Conservation (phyloP, 2,113 vertebrate species). For the Orientallactaga bullata region DNA sequence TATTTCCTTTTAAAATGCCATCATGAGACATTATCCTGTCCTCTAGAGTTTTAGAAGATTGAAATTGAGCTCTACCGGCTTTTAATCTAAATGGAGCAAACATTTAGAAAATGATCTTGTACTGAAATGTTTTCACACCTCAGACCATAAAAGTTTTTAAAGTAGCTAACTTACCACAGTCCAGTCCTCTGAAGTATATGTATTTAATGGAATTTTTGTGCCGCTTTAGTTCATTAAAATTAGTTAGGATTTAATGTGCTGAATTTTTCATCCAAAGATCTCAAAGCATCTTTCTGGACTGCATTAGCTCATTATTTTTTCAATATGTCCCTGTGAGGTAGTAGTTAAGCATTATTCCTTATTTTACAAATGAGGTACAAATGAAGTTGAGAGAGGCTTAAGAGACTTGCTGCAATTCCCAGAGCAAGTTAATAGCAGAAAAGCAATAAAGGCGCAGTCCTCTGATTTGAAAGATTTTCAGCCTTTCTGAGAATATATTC, state of each 20-base stretch:
- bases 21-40: not conserved
- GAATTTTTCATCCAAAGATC: slow-evolving; percentile 62
- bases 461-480: slow-evolving; percentile 59
- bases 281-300: slow-evolving; percentile 47
- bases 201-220: slow-evolving; percentile 44
- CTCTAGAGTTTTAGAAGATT: slow-evolving; percentile 31
- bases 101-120: slow-evolving; percentile 41
- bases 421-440: slow-evolving; percentile 71
- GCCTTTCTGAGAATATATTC: slow-evolving; percentile 49
- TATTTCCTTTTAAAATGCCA: slow-evolving; percentile 54
- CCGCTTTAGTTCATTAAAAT: slow-evolving; percentile 70
- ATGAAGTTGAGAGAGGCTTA: slow-evolving; percentile 65
- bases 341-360: slow-evolving; percentile 68
- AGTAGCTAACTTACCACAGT: slow-evolving; percentile 3
- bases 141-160: not conserved
- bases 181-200: slow-evolving; percentile 24
- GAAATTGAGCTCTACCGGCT: not conserved
- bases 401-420: slow-evolving; percentile 54
- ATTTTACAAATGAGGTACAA: slow-evolving; percentile 75
- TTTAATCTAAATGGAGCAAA: slow-evolving; percentile 46
- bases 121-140: slow-evolving; percentile 53
- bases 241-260: slow-evolving; percentile 65
- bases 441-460: slow-evolving; percentile 65
- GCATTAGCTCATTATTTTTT: slow-evolving; percentile 63
- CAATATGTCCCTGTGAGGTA: slow-evolving; percentile 57